Conservation (phyloP, 1,140 invertebrate species). For the Mylabris phalerata region DNA sequence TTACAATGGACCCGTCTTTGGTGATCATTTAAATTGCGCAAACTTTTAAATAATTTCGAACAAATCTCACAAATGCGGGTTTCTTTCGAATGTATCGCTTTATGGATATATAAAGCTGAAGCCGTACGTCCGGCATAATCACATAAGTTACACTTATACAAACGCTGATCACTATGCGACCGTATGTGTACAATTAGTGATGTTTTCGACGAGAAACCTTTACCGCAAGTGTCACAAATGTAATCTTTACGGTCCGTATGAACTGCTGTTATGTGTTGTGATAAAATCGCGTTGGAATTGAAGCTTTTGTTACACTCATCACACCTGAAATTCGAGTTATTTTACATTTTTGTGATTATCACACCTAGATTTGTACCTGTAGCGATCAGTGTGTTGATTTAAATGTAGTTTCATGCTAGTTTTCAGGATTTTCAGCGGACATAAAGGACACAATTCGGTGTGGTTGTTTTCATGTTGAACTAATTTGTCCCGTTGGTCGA, state of each 20-base stretch:
- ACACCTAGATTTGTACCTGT: constrained; percentile 8
- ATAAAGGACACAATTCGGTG: constrained; percentile 24
- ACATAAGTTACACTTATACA: constrained; percentile 52
- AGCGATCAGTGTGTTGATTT: constrained; percentile 27
- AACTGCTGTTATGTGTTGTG: constrained; percentile 22
- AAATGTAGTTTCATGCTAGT: constrained; percentile 29
- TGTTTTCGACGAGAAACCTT: constrained; percentile 47
- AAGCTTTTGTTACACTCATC: constrained; percentile 22
- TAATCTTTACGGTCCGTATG: constrained; percentile 27
- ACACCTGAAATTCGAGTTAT: constrained; percentile 21
- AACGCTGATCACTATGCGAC: constrained; percentile 62
- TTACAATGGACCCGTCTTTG: constrained; percentile 23
- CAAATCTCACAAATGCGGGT: constrained; percentile 29
- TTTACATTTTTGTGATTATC: not conserved
- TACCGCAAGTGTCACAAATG: constrained; percentile 48
- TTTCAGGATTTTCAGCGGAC: constrained; percentile 25
- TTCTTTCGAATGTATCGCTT: constrained; percentile 28
- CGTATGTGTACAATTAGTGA: constrained; percentile 64
- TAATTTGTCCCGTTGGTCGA: constrained; percentile 17
- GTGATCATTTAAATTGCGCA: constrained; percentile 30
- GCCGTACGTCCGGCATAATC: constrained; percentile 40
- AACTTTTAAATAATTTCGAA: constrained; percentile 33
- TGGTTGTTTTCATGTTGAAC: constrained; percentile 26
- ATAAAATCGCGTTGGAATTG: constrained; percentile 16
- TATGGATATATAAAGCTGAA: constrained; percentile 28